Conservation (phyloP, 1,140 invertebrate species). For the Cotesia glomerata region DNA sequence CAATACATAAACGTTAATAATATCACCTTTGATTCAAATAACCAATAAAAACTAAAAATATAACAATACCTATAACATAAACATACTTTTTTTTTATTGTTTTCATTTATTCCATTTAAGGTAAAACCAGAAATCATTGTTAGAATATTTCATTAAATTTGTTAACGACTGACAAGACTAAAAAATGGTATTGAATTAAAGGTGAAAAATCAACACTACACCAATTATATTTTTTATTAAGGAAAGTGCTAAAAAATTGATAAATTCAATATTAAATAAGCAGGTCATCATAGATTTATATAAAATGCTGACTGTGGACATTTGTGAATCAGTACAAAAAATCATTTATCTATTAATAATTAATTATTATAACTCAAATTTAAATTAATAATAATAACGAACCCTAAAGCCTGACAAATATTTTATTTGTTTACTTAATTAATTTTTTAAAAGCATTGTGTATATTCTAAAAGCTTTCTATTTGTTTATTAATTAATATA, state of each 20-base stretch:
- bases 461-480: not conserved
- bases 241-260: conserved; percentile 46
- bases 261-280: conserved; percentile 36
- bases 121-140: conserved; percentile 29
- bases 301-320: conserved; percentile 44
- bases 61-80: conserved; percentile 27
- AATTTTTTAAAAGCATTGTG: not conserved
- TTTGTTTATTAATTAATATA: not conserved
- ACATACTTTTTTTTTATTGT: conserved; percentile 34
- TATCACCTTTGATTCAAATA: conserved; percentile 55
- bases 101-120: conserved; percentile 29
- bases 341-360: not conserved
- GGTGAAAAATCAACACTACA: conserved; percentile 37
- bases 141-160: conserved; percentile 56
- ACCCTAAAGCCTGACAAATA: too few species aligned
- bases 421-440: not conserved
- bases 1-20: conserved; percentile 21
- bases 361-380: not conserved
- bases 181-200: not conserved
- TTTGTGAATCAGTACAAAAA: conserved; percentile 45
- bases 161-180: conserved; percentile 36
- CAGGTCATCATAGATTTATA: conserved; percentile 52
- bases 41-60: conserved; percentile 45
- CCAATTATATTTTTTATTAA: conserved; percentile 59
- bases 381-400: too few species aligned